These are phyloP conservation scores for Enteromius argenteus DNA, from an alignment of 2,797 vertebrate species.

Conservation along the genomic window DNA sequence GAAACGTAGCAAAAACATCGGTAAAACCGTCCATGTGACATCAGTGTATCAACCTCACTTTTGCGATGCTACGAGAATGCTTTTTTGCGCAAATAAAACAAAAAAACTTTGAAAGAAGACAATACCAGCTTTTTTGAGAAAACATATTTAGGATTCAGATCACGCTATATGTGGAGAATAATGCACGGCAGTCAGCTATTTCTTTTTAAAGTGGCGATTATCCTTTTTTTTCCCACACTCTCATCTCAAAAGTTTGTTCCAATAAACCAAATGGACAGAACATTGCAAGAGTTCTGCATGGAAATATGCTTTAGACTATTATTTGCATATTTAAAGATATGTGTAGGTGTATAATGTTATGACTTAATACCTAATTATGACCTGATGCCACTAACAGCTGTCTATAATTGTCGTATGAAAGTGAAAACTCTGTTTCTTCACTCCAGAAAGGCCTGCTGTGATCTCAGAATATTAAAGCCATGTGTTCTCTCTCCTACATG, in stretches of 20 bases:
- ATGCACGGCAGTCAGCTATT: too few relatives aligned
- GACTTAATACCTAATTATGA: not conserved
- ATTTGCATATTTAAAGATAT: not conserved
- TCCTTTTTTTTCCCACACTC: too few relatives aligned
- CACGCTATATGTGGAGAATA: too few relatives aligned
- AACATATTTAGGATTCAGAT: too few relatives aligned
- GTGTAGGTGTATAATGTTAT: not conserved
- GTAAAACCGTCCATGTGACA: too few relatives aligned
- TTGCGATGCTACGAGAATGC: too few relatives aligned
- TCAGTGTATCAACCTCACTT: too few relatives aligned
- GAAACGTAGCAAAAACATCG: too few relatives aligned
- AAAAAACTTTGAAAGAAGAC: too few relatives aligned
- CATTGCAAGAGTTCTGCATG: not conserved
- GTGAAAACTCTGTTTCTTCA: not conserved
- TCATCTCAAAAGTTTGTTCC: not conserved
- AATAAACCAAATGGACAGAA: not conserved
- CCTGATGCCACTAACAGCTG: constrained; percentile 19
- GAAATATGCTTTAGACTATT: not conserved
- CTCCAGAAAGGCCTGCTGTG: constrained; percentile 62
- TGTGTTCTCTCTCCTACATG: constrained; percentile 60
- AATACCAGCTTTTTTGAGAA: too few relatives aligned
- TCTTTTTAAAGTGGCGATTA: too few relatives aligned
- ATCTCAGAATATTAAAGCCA: constrained; percentile 73
- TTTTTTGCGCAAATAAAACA: too few relatives aligned
- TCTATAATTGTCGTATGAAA: not conserved